Evolutionary conservation across 2,888 invertebrate genomes (phyloP), one percentile per base, ranked within the genome.

Genomic region (Papilio protenor): DNA sequence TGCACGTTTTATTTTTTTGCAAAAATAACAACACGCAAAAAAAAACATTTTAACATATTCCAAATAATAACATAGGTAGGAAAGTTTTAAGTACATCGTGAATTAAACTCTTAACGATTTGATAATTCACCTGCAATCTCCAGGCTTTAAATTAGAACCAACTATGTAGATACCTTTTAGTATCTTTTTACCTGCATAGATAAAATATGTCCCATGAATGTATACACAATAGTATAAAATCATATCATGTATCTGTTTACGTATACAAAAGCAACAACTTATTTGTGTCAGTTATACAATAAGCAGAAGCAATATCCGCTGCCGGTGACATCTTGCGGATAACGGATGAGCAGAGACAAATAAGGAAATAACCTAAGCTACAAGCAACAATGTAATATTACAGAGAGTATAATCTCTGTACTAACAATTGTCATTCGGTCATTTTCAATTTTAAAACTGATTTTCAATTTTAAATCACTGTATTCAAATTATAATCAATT

Each of bases 351-450:
- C 77, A 81, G 80, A 80, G 80, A 79, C 82, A 81, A 82, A 81
- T 81, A 79, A 86, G 89, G 90, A 90, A 90, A 90, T 89, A 85
- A 86, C 86, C 87, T 82, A 85, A 84, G 83, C 83, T 84, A 81
- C 83, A 83, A 82, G 16, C n/a, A 69, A 45, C 45, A 40, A 69
- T n/a, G 40, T 64, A 45, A 69, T 45, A 69, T 45, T 45, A 69
- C n/a, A n/a, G n/a, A 66, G 45, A 12, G n/a, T 45, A 11, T 66
- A n/a, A 66, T n/a, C 27, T 66, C n/a, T 2, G 45, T 69, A 69
- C 45, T 16, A 33, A 6, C 23, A 33, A 33, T 33, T 33, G 40
- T 40, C 6, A 40, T 40, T 40, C 40, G 5, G 40, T 40, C 40
- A 40, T 1, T 8, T 40, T 40, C 5, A 40, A 40, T 8, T 40